Evolutionary conservation across 2,888 invertebrate species (phyloP).

Genomic region (Hirtodrosophila alboralis): DNA sequence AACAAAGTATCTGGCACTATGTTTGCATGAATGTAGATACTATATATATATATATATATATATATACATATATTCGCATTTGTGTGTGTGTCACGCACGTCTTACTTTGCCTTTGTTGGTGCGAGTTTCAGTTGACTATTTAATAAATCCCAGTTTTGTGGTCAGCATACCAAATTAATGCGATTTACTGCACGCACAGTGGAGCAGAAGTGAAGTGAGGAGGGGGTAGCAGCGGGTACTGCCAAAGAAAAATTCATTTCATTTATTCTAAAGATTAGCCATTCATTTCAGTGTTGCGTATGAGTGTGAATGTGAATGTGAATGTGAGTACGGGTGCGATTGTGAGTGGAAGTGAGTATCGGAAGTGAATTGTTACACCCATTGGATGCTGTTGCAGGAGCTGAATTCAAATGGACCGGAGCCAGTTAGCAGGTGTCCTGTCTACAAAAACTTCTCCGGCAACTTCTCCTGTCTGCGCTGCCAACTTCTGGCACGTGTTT

Average conservation of each 20-base stretch:
- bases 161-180: conserved; percentile 80
- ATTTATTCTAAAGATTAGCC: conserved; percentile 78
- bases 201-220: neutral
- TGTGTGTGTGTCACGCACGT: conserved; percentile 71
- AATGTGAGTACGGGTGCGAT: neutral
- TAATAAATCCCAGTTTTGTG: conserved; percentile 81
- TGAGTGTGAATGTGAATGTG: neutral
- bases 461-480: conserved; percentile 41
- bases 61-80: conserved; percentile 31
- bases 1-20: conserved; percentile 3
- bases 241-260: conserved; percentile 66
- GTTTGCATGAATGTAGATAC: neutral
- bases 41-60: conserved; percentile 25
- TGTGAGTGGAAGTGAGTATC: conserved; percentile 12
- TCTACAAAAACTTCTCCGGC: conserved; percentile 40
- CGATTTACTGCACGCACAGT: conserved; percentile 63
- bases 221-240: neutral
- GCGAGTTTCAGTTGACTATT: conserved; percentile 74
- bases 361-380: conserved; percentile 62
- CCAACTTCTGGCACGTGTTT: conserved; percentile 65
- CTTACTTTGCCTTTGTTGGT: conserved; percentile 41
- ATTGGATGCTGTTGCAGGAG: conserved; percentile 47
- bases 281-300: conserved; percentile 66
- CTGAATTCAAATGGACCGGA: conserved; percentile 55
- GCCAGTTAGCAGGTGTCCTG: conserved; percentile 68